Conservation (phyloP, 1,140 invertebrate genomes). For the Calycopis cecrops region DNA sequence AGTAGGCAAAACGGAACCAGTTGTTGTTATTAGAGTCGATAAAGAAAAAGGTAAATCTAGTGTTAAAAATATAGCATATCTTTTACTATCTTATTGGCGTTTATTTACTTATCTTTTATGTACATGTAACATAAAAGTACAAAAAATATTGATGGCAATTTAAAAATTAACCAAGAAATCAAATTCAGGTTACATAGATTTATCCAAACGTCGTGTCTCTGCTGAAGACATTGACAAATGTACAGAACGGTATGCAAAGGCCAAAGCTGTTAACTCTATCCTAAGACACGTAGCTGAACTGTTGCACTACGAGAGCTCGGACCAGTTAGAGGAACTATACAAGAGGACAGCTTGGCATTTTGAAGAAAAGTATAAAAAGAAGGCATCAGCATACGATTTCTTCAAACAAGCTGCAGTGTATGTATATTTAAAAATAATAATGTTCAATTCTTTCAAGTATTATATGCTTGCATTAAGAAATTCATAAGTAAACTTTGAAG, state of each 20-base stretch:
- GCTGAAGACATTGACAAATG: conserved; percentile 98
- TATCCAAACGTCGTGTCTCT: conserved; percentile 98
- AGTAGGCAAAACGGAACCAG: conserved; percentile 98
- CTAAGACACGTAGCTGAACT: conserved; percentile 97
- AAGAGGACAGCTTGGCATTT: conserved; percentile 99
- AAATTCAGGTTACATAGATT: conserved; percentile 95
- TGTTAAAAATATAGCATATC: too few relatives aligned
- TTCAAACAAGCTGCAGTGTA: conserved; percentile 99
- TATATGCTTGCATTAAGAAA: too few relatives aligned
- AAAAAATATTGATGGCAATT: too few relatives aligned
- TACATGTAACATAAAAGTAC: too few relatives aligned
- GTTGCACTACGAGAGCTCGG: conserved; percentile 91
- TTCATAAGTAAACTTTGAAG: too few relatives aligned
- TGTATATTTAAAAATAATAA: conserved; percentile 55
- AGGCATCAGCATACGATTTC: conserved; percentile 95
- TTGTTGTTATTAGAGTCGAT: conserved; percentile 99
- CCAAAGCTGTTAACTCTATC: conserved; percentile 99
- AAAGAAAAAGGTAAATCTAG: conserved; percentile 94
- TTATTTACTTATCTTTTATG: too few relatives aligned
- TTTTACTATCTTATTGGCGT: not conserved
- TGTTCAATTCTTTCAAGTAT: too few relatives aligned
- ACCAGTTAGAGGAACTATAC: conserved; percentile 96
- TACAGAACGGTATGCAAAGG: conserved; percentile 98
- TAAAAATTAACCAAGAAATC: not conserved
- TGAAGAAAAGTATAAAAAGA: conserved; percentile 98